Evolutionary conservation across 2,888 invertebrate genomes (phyloP).

Genomic region (Saturnia pavonia): DNA sequence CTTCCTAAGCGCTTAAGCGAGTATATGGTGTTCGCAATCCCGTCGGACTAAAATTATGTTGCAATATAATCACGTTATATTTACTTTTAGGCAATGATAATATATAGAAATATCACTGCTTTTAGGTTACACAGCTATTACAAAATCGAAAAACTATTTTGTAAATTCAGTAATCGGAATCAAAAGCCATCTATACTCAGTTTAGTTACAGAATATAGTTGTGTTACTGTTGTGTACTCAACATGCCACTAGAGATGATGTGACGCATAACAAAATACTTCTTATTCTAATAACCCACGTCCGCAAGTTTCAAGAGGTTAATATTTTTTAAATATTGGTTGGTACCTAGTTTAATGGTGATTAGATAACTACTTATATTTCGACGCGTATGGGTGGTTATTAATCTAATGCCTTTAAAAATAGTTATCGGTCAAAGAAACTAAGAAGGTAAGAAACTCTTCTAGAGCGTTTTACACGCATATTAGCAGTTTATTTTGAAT

Average conservation of each 20-base stretch:
- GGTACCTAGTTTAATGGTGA: slow-evolving; percentile 25
- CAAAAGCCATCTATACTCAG: background rate
- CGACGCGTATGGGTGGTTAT: slow-evolving; percentile 30
- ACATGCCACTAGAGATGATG: slow-evolving; percentile 25
- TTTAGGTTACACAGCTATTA: too few species aligned
- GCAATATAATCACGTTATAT: too few species aligned
- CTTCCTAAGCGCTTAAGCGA: too few species aligned
- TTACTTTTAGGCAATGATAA: too few species aligned
- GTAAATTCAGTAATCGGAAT: too few species aligned
- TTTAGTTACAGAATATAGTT: too few species aligned
- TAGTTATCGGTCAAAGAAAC: slow-evolving; percentile 4
- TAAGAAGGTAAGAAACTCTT: background rate
- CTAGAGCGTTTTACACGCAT: background rate
- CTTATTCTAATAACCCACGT: slow-evolving; percentile 12
- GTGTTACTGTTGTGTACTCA: too few species aligned
- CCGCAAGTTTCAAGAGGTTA: slow-evolving; percentile 29
- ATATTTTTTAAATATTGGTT: slow-evolving; percentile 14
- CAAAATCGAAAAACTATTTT: too few species aligned
- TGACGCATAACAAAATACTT: slow-evolving; percentile 20
- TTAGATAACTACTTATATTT: slow-evolving; percentile 26
- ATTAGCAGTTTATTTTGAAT: background rate
- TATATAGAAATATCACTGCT: too few species aligned
- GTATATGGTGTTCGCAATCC: too few species aligned
- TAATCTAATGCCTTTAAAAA: background rate
- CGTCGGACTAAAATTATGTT: too few species aligned